phyloP scores from a whole-genome alignment of 2,888 invertebrate species.

The Limnephilus auricula region DNA sequence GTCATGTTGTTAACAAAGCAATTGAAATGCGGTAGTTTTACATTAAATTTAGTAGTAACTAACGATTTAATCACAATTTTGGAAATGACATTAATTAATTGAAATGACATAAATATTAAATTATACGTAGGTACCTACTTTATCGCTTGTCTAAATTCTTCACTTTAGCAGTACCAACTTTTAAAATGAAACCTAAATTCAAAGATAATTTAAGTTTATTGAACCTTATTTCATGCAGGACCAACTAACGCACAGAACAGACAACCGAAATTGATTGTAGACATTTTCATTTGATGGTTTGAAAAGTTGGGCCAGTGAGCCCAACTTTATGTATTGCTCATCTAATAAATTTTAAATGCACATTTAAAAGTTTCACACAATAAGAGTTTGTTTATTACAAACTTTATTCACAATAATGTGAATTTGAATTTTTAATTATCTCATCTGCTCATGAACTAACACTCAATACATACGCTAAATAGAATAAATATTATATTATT shows the following conservation, averaged over 20 bases:
- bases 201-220: too few relatives aligned
- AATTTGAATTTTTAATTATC: neutral
- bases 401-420: neutral
- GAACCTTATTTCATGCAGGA: too few relatives aligned
- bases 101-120: too few relatives aligned
- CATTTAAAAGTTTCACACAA: neutral
- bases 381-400: neutral
- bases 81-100: too few relatives aligned
- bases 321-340: neutral
- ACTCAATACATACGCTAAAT: conserved; percentile 20
- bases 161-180: too few relatives aligned
- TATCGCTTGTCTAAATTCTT: too few relatives aligned
- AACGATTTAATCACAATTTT: too few relatives aligned
- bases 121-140: too few relatives aligned
- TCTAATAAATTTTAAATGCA: neutral
- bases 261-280: too few relatives aligned
- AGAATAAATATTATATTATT: conserved; percentile 42
- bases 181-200: too few relatives aligned
- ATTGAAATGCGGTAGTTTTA: neutral
- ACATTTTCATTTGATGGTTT: neutral
- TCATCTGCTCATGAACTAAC: neutral
- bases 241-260: too few relatives aligned
- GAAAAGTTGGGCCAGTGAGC: neutral
- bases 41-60: neutral
- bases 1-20: neutral